Base-by-base conservation (phyloP, 2,113 vertebrate species). In the Prietella phreatophila region DNA sequence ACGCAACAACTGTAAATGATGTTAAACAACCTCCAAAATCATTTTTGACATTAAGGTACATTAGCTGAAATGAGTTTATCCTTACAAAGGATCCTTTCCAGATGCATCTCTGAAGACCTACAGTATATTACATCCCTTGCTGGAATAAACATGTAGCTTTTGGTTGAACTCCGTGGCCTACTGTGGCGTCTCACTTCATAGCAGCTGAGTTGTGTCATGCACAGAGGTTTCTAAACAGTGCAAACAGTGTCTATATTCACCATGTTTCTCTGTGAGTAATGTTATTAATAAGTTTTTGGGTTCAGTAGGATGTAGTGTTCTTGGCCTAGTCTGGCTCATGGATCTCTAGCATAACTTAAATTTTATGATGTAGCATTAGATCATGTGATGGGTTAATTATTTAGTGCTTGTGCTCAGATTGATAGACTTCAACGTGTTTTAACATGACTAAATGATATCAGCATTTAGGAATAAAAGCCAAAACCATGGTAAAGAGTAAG, bases 231-330 rank as follows among this genome's bases (percentile, higher is more conserved):
- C 47, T 27, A 27, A 47, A 47, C 47, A 6, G 61, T 36, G 71
- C 81, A 83, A 83, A 82, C 71, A 84, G 15, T 65, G 75, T 85
- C 63, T 53, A 33, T 76, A 11, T 14, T 73, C 19, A 8, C 30
- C 81, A 27, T 58, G 53, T 53, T 55, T 53, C 56, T 65, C 39
- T 60, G 60, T 56, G 79, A 42, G 58, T 76, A 7, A 65, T 89
- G 56, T 85, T 4, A 42, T 42, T 42, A 89, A 83, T 15, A 67
- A 87, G 50, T 56, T 5, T 82, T 78, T 81, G 55, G 53, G 47
- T 69, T n/a, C 22, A 73, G 65, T 10, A 75, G 87, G 80, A 90
- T 85, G 17, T 55, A 85, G 56, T 87, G 65, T 89, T 82, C 78
- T 22, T 82, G 17, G 33, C 47, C 30, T 25, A 13, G 10, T 81